Evolutionary conservation across 1,140 invertebrate species (phyloP), one percentile per base, ranked within the genome.

Genomic region (Heliconius hewitsoni): DNA sequence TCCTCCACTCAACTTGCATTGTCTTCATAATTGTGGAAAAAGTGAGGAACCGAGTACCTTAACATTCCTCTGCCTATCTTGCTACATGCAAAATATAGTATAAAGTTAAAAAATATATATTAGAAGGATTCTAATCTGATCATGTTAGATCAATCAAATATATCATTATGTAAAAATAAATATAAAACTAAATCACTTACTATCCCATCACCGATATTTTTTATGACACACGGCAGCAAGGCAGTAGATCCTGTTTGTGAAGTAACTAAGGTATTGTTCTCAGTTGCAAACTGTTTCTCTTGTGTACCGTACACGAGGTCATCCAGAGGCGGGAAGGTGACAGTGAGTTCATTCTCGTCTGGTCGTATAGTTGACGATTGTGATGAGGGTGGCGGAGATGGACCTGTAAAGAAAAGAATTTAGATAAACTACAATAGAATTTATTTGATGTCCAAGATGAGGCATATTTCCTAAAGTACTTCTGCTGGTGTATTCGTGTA

Each of bases 191-290:
- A 57, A 57, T n/a, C 6, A 80, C 97, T 97, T 93, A 98, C 97
- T 95, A 97, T 96, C 86, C 97, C 97, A 87, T 98, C 97, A 73
- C 97, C 97, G 83, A 98, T 97, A 89, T 98, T 97, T 85, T 96
- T 96, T 46, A 98, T 97, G 72, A 97, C 96, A 92, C 97, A 98
- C 16, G 97, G 97, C 55, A 98, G 93, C 39, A 97, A 95, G 4
- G 97, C 97, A 4, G 97, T 97, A 72, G 97, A 97, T 18, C 97
- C 97, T 66, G 96, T 97, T 93, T 98, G 97, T 77, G 97, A 97
- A 34, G 96, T 97, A 80, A 98, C 95, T 46, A 96, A 94, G 1
- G 97, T 98, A 77, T 97, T 97, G 90, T 98, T 98, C 85, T 97
- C 96, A 27, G 97, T 98, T 57, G 96, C 96, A 89, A 98, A 98